phyloP scores from a whole-genome alignment of 2,888 invertebrate species.

The Leucoma salicis region DNA sequence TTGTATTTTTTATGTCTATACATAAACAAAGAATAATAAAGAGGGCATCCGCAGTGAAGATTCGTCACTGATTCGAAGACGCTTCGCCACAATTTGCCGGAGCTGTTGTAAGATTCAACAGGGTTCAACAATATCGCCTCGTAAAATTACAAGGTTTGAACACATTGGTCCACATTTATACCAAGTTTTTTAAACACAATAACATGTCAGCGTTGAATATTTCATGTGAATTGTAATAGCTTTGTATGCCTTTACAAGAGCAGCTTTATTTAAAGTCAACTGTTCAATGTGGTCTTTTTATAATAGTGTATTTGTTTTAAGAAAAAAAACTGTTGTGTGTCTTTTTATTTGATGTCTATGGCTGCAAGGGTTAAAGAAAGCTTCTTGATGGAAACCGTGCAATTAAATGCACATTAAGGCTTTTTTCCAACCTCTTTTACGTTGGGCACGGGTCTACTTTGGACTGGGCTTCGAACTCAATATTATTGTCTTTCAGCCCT shows the following conservation, averaged over 20 bases:
- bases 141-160: conserved; percentile 44
- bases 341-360: too few relatives aligned
- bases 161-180: conserved; percentile 32
- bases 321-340: too few relatives aligned
- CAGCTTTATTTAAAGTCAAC: not conserved
- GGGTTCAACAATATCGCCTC: conserved; percentile 39
- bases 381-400: too few relatives aligned
- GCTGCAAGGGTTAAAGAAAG: too few relatives aligned
- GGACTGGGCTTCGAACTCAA: too few relatives aligned
- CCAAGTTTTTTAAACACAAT: conserved; percentile 47
- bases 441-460: too few relatives aligned
- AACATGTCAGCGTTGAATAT: conserved; percentile 60
- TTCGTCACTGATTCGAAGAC: conserved; percentile 17
- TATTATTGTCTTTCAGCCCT: too few relatives aligned
- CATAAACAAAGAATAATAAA: conserved; percentile 26
- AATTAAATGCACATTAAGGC: too few relatives aligned
- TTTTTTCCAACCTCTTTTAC: too few relatives aligned
- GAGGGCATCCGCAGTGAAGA: conserved; percentile 1
- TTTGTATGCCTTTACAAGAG: not conserved
- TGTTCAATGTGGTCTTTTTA: too few relatives aligned
- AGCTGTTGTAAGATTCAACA: conserved; percentile 40
- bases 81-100: conserved; percentile 26
- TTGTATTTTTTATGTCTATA: not conserved
- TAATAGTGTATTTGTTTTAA: too few relatives aligned
- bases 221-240: conserved; percentile 58